Evolutionary conservation across 1,140 invertebrate genomes (phyloP).

Genomic region (Maconellicoccus hirsutus): DNA sequence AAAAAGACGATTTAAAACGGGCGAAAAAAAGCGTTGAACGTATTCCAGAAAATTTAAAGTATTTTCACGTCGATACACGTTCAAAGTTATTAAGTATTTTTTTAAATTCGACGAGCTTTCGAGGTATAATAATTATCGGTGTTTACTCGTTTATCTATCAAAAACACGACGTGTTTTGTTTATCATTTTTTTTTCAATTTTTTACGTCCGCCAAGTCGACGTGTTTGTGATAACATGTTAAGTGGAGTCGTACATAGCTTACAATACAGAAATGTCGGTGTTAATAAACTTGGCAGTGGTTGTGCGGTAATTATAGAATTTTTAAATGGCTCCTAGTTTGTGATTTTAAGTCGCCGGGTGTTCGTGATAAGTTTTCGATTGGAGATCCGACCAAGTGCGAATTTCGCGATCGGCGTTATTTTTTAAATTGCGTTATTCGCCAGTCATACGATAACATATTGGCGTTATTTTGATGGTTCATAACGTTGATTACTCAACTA

Average conservation of each 20-base stretch:
- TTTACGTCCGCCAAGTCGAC: not conserved
- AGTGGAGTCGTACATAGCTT: not conserved
- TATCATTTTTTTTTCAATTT: not conserved
- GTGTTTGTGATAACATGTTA: not conserved
- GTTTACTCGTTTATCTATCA: constrained; percentile 5
- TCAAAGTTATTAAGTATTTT: not conserved
- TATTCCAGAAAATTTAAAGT: not conserved
- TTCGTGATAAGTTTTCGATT: too few relatives aligned
- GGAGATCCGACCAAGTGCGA: too few relatives aligned
- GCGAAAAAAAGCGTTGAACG: not conserved
- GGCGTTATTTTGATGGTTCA: not conserved
- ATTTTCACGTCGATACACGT: too few relatives aligned
- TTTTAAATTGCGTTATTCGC: not conserved
- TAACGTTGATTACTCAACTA: not conserved
- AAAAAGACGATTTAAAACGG: not conserved
- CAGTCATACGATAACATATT: not conserved
- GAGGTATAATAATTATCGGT: not conserved
- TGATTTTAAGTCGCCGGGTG: too few relatives aligned
- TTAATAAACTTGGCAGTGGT: not conserved
- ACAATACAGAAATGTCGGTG: not conserved
- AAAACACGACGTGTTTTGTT: constrained; percentile 1
- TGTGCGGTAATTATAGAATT: not conserved
- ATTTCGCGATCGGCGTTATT: too few relatives aligned
- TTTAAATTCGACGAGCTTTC: not conserved
- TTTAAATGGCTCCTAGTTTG: too few relatives aligned